Conservation (phyloP, 1,140 invertebrate species). For the Elysia chlorotica region DNA sequence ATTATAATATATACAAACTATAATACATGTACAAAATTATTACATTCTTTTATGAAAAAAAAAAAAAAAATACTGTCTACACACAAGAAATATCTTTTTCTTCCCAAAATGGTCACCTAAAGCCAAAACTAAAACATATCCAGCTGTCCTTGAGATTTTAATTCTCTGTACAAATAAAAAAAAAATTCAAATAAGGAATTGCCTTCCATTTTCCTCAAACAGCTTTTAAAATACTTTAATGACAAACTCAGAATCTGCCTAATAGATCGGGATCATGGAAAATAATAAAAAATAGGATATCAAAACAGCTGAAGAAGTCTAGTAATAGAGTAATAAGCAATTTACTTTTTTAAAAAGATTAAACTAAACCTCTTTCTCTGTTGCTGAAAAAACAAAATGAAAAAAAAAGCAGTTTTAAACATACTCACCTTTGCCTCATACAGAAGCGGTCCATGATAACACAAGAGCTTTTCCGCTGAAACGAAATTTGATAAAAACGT, state of each 20-base stretch:
- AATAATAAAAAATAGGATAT: too few species aligned
- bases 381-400: not conserved
- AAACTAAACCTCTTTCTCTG: not conserved
- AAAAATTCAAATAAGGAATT: too few species aligned
- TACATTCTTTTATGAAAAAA: not conserved
- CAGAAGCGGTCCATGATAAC: slow-evolving; percentile 91
- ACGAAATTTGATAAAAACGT: too few species aligned
- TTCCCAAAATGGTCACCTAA: not conserved
- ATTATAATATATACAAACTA: not conserved
- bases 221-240: too few species aligned
- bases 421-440: slow-evolving; percentile 87
- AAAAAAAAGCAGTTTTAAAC: not conserved
- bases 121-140: not conserved
- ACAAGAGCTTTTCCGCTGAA: slow-evolving; percentile 94
- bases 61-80: not conserved
- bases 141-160: too few species aligned
- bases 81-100: not conserved
- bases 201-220: too few species aligned
- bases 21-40: not conserved
- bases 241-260: too few species aligned
- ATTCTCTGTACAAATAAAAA: too few species aligned
- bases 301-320: not conserved
- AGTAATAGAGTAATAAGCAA: not conserved
- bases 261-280: too few species aligned
- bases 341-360: not conserved